Evolutionary conservation across 2,113 vertebrate genomes (phyloP).

Genomic region (Macquaria ambigua): DNA sequence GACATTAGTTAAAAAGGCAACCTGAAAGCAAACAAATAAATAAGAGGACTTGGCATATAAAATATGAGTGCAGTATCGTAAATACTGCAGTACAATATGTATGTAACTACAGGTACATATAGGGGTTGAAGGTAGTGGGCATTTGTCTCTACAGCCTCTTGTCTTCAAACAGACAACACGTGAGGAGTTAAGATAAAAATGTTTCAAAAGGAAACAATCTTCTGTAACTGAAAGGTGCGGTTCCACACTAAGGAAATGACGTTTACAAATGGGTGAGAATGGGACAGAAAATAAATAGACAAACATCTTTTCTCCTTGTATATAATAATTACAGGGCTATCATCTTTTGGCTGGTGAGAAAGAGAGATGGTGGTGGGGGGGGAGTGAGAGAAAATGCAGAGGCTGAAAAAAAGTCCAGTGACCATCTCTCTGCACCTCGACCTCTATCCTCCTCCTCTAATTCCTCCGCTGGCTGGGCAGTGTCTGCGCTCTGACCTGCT

Average conservation of each 20-base stretch:
- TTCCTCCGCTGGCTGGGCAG: constrained; percentile 60
- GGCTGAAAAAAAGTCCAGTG: constrained; percentile 49
- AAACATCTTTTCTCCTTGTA: constrained; percentile 34
- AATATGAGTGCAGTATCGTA: constrained; percentile 57
- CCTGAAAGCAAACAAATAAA: constrained; percentile 80
- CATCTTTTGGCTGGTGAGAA: constrained; percentile 49
- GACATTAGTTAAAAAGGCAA: constrained; percentile 77
- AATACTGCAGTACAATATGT: constrained; percentile 46
- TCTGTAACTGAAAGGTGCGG: constrained; percentile 72
- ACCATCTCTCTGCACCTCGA: constrained; percentile 44
- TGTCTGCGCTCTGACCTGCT: constrained; percentile 57
- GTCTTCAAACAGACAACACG: constrained; percentile 65
- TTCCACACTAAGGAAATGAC: constrained; percentile 77
- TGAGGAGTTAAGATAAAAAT: constrained; percentile 51
- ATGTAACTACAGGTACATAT: constrained; percentile 53
- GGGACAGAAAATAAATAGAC: constrained; percentile 72
- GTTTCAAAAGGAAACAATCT: constrained; percentile 66
- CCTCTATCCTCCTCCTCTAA: constrained; percentile 13
- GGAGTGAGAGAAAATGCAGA: constrained; percentile 36
- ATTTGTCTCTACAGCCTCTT: constrained; percentile 36
- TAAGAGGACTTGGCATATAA: constrained; percentile 74
- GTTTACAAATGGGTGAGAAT: constrained; percentile 59
- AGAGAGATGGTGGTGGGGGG: neutral
- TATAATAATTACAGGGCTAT: constrained; percentile 41
- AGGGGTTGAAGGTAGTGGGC: constrained; percentile 2